Percentiles rank a stretch among this genome's conserved stretches.
Conservation (phyloP, 2,888 invertebrate genomes). For the Exocentrus adspersus region DNA sequence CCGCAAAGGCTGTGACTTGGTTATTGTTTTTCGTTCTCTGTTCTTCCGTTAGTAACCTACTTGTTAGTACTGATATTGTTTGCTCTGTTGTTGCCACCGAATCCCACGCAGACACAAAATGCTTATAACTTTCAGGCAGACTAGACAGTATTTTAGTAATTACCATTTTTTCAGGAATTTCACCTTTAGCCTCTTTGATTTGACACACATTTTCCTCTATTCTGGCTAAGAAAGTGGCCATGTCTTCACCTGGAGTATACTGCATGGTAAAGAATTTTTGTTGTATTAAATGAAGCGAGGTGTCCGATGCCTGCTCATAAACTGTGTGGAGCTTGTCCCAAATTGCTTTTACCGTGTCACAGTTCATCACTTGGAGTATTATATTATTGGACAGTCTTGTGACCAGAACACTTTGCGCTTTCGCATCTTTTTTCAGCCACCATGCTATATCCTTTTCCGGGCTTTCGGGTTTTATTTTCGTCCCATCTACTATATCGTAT, state of each 20-base stretch:
- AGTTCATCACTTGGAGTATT: conserved; percentile 36
- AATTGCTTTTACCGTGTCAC: conserved; percentile 36
- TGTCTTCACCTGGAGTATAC: conserved; percentile 19
- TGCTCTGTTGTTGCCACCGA: conserved; percentile 40
- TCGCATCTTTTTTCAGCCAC: not conserved
- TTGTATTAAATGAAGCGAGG: conserved; percentile 31
- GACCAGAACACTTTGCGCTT: conserved; percentile 24
- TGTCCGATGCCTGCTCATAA: conserved; percentile 33
- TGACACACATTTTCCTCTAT: conserved; percentile 36
- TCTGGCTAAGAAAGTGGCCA: conserved; percentile 22
- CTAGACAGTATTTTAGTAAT: conserved; percentile 40
- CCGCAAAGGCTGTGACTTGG: not conserved
- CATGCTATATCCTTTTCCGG: not conserved
- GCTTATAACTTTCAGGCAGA: conserved; percentile 33
- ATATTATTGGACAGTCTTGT: conserved; percentile 38
- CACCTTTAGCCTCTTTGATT: conserved; percentile 35
- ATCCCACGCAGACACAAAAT: conserved; percentile 40
- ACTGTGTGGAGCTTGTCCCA: conserved; percentile 39
- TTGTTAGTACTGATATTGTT: conserved; percentile 41
- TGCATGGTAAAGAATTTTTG: conserved; percentile 38
- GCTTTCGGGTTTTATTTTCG: too few relatives aligned
- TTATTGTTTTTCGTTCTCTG: not conserved
- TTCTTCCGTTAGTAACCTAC: conserved; percentile 37
- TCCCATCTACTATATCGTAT: too few relatives aligned
- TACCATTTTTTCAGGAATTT: conserved; percentile 37